Base-by-base conservation (phyloP, 2,797 vertebrate genomes). In the Eulemur coronatus region DNA sequence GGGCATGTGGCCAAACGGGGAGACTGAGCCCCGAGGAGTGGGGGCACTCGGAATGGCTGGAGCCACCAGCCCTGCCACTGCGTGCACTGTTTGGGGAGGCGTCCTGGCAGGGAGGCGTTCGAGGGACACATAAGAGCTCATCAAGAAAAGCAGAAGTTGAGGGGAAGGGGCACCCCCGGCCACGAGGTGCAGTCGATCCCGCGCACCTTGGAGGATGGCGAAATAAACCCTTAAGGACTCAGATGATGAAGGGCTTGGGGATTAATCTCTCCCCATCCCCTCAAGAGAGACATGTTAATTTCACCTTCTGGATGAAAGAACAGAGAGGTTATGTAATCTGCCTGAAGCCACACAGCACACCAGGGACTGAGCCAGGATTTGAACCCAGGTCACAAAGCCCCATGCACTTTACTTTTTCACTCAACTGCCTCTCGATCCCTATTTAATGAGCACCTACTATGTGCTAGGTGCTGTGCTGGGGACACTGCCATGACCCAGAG, bases 21-120 rank as follows among this genome's bases (percentile, higher is more conserved):
- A 93, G 82, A 93, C 84, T 70, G 92, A 89, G 86, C 41, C 90
- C 84, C 22, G 9, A 73, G 46, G 46, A 38, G 55, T 6, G 10
- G 5, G 79, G 48, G 7, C 18, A 18, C 63, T 48, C 18, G 18
- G 65, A 18, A 20, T 9, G 4, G 61, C 46, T 10, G 33, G 73
- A 50, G 67, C 69, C 1, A 0, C 26, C 11, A 5, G 20, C 35
- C 2, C 0, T 17, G 28, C 26, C 28, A 8, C 28, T 0, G 43
- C 69, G 13, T 10, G 0, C 46, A 8, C 33, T 35, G 24, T 67
- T 69, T 30, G 33, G 81, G 41, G 43, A 63, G 41, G 13, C 7
- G 7, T 43, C 28, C n/a, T 18, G 50, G 76, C 35, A n/a, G 52
- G 50, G 24, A 79, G 76, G n/a, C 3, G 33, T 22, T 63, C 2